Evolutionary conservation across 1,140 invertebrate species (phyloP), one percentile per base, ranked within the genome.

Genomic region (Artemia franciscana): DNA sequence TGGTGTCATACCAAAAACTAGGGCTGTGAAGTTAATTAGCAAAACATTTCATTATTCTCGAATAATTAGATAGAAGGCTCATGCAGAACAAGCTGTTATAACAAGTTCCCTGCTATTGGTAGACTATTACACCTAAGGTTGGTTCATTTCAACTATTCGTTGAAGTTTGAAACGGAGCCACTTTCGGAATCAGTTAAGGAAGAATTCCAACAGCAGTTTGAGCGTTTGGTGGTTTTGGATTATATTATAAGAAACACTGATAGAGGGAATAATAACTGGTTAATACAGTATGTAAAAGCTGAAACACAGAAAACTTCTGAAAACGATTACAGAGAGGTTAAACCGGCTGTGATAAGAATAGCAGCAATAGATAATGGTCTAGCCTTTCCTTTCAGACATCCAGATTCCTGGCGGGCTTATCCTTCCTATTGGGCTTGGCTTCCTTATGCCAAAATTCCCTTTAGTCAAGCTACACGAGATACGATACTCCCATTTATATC

Each of bases 171-270:
- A 72, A 81, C 82, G 60, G 89, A 95, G 69, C 84, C 90, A 0
- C 75, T 94, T 7, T 80, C 85, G 0, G 73, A 70, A 59, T 67
- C 78, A 21, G 75, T 86, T 28, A 78, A 81, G 61, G 78, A 80
- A 67, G 82, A 89, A 65, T 98, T 99, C 75, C 92, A 97, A 72
- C 72, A 89, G 64, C 84, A 96, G 70, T 99, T 99, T 76, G 94
- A 99, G 75, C 78, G 86, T 66, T 78, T 99, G 51, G 93, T 99
- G 63, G 85, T 98, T 60, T 75, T 99, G 66, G 96, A 99, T 79
- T 99, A 99, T 73, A 97, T 99, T 60, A 98, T 98, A 69, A 81
- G 96, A 67, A 99, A 99, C 75, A 98, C 96, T 51, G 96, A 99
- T 78, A 80, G 96, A 70, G 94, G 94, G 58, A 98, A 98, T 75